These are phyloP conservation scores for Atherinosoma microstoma DNA, from an alignment of 2,797 vertebrate genomes.

Conservation along the genomic window DNA sequence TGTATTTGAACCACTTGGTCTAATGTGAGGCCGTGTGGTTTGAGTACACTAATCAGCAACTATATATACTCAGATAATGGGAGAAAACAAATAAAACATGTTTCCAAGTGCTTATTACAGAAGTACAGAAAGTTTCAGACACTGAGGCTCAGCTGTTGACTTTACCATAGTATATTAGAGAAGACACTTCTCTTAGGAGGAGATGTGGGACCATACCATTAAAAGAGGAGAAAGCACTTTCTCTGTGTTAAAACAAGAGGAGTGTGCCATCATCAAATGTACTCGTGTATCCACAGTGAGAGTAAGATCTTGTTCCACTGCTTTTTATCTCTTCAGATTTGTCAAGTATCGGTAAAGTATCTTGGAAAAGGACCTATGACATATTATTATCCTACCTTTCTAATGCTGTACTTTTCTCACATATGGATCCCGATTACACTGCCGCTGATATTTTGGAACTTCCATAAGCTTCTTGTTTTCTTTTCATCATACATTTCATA, in stretches of 20 bases:
- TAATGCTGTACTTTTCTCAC: slow-evolving; percentile 6
- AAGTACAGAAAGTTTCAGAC: slow-evolving; percentile 34
- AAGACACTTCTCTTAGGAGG: slow-evolving; percentile 45
- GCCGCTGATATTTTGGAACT: slow-evolving; percentile 6
- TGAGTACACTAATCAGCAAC: not conserved
- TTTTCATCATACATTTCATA: not conserved
- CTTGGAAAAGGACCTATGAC: slow-evolving; percentile 42
- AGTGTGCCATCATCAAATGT: slow-evolving; percentile 54
- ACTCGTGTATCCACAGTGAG: slow-evolving; percentile 39
- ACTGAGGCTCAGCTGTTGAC: slow-evolving; percentile 50
- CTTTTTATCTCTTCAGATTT: slow-evolving; percentile 45
- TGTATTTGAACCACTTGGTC: not conserved
- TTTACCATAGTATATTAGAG: slow-evolving; percentile 37
- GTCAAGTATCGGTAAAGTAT: slow-evolving; percentile 52
- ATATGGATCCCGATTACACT: not conserved
- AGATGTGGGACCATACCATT: slow-evolving; percentile 49
- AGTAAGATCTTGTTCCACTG: slow-evolving; percentile 39
- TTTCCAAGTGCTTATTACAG: slow-evolving; percentile 25
- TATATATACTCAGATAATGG: slow-evolving; percentile 1
- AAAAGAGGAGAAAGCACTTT: slow-evolving; percentile 48
- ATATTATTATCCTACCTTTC: slow-evolving; percentile 15
- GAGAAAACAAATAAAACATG: slow-evolving; percentile 6
- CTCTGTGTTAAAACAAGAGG: slow-evolving; percentile 48
- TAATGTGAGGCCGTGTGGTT: not conserved
- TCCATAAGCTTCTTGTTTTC: not conserved